These are phyloP conservation scores for Serrognathus titanus DNA, from an alignment of 2,888 invertebrate genomes.

Conservation along the genomic window DNA sequence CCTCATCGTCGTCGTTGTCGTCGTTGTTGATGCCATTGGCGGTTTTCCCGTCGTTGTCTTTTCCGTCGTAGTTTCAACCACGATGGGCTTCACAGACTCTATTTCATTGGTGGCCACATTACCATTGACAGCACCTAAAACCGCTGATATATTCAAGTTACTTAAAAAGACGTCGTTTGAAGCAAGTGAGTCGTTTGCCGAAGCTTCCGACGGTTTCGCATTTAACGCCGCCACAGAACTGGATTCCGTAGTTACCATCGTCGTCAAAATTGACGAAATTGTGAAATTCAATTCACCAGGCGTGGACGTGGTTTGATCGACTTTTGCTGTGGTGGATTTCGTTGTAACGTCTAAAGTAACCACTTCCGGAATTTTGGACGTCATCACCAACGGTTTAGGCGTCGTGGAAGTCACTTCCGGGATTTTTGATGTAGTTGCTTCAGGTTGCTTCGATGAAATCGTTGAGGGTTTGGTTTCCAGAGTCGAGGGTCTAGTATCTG, in stretches of 20 bases:
- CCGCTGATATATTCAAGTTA: slow-evolving; percentile 29
- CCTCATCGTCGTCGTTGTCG: too few species aligned
- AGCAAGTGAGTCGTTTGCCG: slow-evolving; percentile 27
- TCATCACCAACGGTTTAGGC: neutral
- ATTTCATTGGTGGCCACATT: slow-evolving; percentile 41
- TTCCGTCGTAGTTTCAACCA: slow-evolving; percentile 19
- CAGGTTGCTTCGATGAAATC: slow-evolving; percentile 27
- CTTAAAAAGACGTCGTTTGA: slow-evolving; percentile 29
- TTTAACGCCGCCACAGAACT: neutral
- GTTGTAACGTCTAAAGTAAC: neutral
- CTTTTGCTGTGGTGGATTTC: too few species aligned
- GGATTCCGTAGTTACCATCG: slow-evolving; percentile 6
- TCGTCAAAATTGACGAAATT: neutral
- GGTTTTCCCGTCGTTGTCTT: slow-evolving; percentile 15
- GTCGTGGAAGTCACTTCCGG: slow-evolving; percentile 16
- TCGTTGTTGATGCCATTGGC: slow-evolving; percentile 8
- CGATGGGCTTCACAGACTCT: slow-evolving; percentile 28
- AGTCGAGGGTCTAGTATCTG: slow-evolving; percentile 28
- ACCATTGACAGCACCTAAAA: slow-evolving; percentile 31
- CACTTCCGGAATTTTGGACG: slow-evolving; percentile 13
- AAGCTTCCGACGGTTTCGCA: neutral
- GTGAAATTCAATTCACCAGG: too few species aligned
- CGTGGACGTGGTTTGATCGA: too few species aligned
- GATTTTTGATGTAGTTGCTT: slow-evolving; percentile 22
- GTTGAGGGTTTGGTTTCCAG: slow-evolving; percentile 23